phyloP scores from a whole-genome alignment of 2,888 invertebrate species.

The Agriopis marginaria region DNA sequence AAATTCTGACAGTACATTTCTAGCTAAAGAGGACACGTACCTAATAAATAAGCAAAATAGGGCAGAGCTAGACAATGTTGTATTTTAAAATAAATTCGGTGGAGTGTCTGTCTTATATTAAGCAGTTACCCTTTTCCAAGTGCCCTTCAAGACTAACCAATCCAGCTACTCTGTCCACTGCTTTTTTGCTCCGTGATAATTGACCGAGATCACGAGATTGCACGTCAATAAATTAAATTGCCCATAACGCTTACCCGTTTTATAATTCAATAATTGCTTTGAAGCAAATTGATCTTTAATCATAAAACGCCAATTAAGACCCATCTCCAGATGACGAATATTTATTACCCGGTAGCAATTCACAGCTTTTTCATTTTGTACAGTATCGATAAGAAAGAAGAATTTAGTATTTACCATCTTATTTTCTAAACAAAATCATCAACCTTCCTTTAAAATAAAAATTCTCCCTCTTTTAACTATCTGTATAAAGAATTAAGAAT shows the following conservation, averaged over 20 bases:
- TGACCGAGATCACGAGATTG: conserved; percentile 21
- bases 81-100: not conserved
- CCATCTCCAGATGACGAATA: not conserved
- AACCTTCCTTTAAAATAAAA: too few relatives aligned
- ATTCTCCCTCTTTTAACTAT: too few relatives aligned
- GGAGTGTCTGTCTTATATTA: not conserved
- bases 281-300: conserved; percentile 1
- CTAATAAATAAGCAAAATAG: too few relatives aligned
- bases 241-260: conserved; percentile 12
- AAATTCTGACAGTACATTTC: too few relatives aligned
- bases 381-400: too few relatives aligned
- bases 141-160: conserved; percentile 1
- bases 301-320: not conserved
- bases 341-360: not conserved
- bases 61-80: not conserved
- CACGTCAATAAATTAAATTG: conserved; percentile 30
- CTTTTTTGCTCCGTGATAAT: conserved; percentile 22
- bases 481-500: too few relatives aligned
- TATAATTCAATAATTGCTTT: conserved; percentile 14
- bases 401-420: too few relatives aligned
- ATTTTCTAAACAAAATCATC: too few relatives aligned
- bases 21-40: too few relatives aligned
- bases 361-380: not conserved
- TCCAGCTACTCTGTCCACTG: conserved; percentile 9
- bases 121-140: not conserved